phyloP scores from a whole-genome alignment of 23 tunicate species.

The Trididemnum nubilum region DNA sequence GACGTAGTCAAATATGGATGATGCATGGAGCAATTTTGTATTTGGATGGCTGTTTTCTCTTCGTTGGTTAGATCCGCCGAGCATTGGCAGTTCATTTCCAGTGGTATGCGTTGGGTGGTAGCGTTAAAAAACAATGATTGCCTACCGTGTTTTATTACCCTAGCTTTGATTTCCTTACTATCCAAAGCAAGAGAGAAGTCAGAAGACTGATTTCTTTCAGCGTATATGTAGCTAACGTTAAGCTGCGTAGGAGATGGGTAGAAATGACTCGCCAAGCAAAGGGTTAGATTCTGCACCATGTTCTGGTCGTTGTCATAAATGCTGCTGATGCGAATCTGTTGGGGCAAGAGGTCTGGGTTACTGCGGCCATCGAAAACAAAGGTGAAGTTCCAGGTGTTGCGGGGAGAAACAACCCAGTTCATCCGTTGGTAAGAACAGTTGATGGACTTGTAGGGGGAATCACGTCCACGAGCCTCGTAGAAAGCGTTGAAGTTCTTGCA shows the following conservation, averaged over 20 bases:
- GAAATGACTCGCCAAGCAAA: neutral
- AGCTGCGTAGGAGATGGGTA: neutral
- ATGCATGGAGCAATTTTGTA: neutral
- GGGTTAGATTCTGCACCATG: neutral
- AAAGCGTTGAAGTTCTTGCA: slow-evolving; percentile 1
- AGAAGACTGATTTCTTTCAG: neutral
- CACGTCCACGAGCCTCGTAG: neutral
- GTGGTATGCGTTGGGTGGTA: slow-evolving; percentile 17
- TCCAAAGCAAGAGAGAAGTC: neutral
- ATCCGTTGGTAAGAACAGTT: slow-evolving; percentile 6
- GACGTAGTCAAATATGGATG: slow-evolving; percentile 9
- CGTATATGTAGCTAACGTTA: neutral
- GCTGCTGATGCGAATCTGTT: neutral
- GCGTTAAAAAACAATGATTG: neutral
- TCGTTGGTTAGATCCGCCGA: neutral
- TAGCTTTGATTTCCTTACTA: neutral
- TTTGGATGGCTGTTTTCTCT: neutral
- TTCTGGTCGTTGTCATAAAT: neutral
- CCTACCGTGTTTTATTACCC: neutral
- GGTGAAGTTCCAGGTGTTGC: neutral
- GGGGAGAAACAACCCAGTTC: neutral
- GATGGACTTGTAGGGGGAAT: neutral
- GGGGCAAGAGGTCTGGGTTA: neutral
- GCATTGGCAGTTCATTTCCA: neutral
- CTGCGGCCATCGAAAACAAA: neutral